Evolutionary conservation across 2,888 invertebrate genomes (phyloP), one percentile per base, ranked within the genome.

Genomic region (Azorinus chamasolen): DNA sequence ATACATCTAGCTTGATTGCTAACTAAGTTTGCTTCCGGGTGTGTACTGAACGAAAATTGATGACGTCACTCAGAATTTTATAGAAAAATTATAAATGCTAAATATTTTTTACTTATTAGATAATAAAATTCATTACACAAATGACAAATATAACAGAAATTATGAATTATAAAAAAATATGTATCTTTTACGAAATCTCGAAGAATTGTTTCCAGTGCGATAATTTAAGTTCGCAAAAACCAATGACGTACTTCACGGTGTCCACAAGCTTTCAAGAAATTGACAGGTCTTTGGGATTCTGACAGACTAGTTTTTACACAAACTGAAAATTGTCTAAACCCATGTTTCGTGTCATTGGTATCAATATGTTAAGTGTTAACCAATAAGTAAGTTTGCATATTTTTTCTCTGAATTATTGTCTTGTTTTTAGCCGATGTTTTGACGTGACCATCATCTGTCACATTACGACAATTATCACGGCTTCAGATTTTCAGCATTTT

Each of bases 61-160:
- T 87, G 85, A 89, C 89, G 89, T 89, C 83, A 84, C 18, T 20
- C 39, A 45, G 5, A 45, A 45, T 45, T n/a, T 8, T 45, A 45
- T 45, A 45, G 45, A 5, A 8, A 45, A 45, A 8, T 45, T 45
- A 6, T 32, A 32, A n/a, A n/a, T n/a, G n/a, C n/a, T n/a, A n/a
- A n/a, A n/a, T n/a, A n/a, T n/a, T 32, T 32, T 4, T 6, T 32
- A 32, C 4, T 32, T 32, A 32, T 32, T 32, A 32, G 32, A 10
- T 32, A 32, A 6, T 32, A 6, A 4, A 32, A 10, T 32, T 10
- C 5, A 32, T 32, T 6, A 32, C 32, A 32, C 10, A 10, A 32
- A 32, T 32, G 5, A 6, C 4, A 32, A 32, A 32, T 32, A 10
- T 32, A 10, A 10, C 10, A 32, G 32, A 32, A 32, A 32, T 32